Evolutionary conservation across 2,888 invertebrate species (phyloP), one percentile per base, ranked within the genome.

Genomic region (Panzeria rudis): DNA sequence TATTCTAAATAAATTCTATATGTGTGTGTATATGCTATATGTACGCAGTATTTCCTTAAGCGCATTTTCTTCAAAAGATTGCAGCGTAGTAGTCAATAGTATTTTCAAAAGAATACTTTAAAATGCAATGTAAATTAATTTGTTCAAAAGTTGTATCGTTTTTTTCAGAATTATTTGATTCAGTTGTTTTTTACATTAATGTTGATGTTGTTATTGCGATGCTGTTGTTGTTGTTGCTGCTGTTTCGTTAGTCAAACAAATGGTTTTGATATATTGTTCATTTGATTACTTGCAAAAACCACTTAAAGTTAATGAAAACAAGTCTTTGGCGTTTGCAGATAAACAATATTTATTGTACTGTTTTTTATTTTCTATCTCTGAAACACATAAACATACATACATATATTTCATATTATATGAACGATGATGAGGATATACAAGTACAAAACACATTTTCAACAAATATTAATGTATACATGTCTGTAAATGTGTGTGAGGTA

Each of bases 251-350:
- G 76, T 68, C 72, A 72, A 84, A 68, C 80, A 80, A 77, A 77
- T 61, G 59, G 72, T 77, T 84, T 81, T 84, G 84, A 84, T 84
- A 84, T 77, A 81, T 84, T 77, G 84, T 81, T 81, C 84, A 81
- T 84, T 84, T 84, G 84, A 84, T 84, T 81, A 84, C 81, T 81
- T 73, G 54, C 81, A 77, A 73, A 84, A 84, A 84, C 84, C 84
- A 84, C 81, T 84, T 84, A 77, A 84, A 81, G 84, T 84, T 84
- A 84, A 84, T 84, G 84, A 84, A 84, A 84, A 81, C 84, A 81
- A 84, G 84, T 81, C 72, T 84, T 84, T 73, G 84, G 84, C 72
- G 72, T 77, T 84, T 68, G 68, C 72, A 84, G 84, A 81, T 81
- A 84, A 84, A 84, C 81, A 81, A 84, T 84, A 81, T 66, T 77